Evolutionary conservation across 2,113 vertebrate species (phyloP).

Genomic region (Machaerirhynchus nigripectus): DNA sequence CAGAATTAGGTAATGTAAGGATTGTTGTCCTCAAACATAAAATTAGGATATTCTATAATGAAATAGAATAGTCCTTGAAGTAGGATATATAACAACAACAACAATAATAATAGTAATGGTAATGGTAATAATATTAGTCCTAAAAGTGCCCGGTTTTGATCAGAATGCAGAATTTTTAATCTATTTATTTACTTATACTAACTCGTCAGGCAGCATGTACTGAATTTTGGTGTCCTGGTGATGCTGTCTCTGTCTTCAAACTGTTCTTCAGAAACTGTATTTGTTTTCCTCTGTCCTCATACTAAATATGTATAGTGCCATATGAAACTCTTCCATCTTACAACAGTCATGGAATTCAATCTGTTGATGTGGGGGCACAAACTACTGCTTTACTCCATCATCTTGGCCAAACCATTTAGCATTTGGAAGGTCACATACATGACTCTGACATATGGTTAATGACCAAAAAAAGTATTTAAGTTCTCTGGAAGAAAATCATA

Average conservation of each 20-base stretch:
- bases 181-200: neutral
- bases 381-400: neutral
- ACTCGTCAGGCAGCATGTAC: neutral
- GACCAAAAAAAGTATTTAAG: neutral
- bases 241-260: neutral
- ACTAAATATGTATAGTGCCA: neutral
- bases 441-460: neutral
- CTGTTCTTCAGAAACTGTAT: neutral
- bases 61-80: constrained; percentile 48
- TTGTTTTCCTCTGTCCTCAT: neutral
- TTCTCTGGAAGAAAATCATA: neutral
- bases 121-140: constrained; percentile 15
- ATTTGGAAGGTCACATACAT: neutral
- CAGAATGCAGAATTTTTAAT: neutral
- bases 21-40: constrained; percentile 41
- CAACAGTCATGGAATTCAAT: neutral
- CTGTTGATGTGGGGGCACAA: neutral
- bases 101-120: neutral
- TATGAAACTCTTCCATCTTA: neutral
- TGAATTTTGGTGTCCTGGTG: constrained; percentile 6
- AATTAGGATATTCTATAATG: constrained; percentile 45
- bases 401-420: neutral
- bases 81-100: constrained; percentile 19
- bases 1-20: constrained; percentile 56
- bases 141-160: constrained; percentile 56